Evolutionary conservation across 2,797 vertebrate genomes (phyloP), one percentile per base, ranked within the genome.

Genomic region (Myripristis murdjan): DNA sequence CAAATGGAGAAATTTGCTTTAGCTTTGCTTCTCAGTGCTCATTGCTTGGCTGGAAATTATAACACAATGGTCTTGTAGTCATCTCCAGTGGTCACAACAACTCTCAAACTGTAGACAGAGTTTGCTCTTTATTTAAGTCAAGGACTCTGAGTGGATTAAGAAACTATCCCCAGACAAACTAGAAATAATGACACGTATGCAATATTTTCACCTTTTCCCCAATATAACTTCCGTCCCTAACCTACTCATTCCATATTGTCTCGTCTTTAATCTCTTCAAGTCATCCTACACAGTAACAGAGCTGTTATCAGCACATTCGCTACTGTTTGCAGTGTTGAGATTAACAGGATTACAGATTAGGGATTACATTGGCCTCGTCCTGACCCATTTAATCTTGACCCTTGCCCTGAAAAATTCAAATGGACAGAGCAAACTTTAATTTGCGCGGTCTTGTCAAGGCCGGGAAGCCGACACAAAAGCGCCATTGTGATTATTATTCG

Each of bases 331-430:
- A 87, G 81, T 88, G 87, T 87, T 33, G 61, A 89, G 91, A 94
- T 94, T 93, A 94, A 93, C 88, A 87, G 92, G 94, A 94, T 94
- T 94, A 94, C 81, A 82, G 85, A 90, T 91, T 88, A 83, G 83
- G 83, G 93, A 95, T 93, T 95, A 94, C 87, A 76, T 58, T 74
- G 75, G 73, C 43, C 71, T 85, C 75, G 68, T 80, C 82, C 74
- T 67, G 77, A 81, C 68, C 69, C 80, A 43, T 83, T 85, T 87
- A 86, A 90, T 89, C 90, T 91, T 90, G 83, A 85, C 87, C 85
- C 70, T 26, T 72, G 64, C 28, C 71, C 68, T 0, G 33, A 61
- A 62, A 65, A 22, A 49, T 67, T 60, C 47, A 39, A 18, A 10
- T 5, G 2, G 57, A 65, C 31, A 16, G 28, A 41, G 65, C 44